Evolutionary conservation across 2,888 invertebrate genomes (phyloP), one percentile per base, ranked within the genome.

Genomic region (Drosophila macrospina): DNA sequence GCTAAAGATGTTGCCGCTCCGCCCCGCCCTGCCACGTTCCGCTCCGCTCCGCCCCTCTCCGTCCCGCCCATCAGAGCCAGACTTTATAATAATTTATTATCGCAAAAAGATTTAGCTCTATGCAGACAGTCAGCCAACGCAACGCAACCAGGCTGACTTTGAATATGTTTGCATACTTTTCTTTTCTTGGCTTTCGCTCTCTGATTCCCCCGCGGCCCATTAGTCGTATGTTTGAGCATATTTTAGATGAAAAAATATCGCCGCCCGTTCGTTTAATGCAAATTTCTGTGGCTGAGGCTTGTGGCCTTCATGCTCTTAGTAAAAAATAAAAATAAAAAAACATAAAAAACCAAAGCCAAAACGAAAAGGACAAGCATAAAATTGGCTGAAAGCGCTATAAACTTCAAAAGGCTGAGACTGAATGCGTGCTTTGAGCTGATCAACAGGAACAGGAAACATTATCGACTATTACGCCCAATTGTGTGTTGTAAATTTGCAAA

Each of bases 21-120:
- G n/a, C n/a, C n/a, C n/a, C n/a, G n/a, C n/a, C n/a, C n/a, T n/a
- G n/a, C n/a, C n/a, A n/a, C n/a, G n/a, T n/a, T n/a, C n/a, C n/a
- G n/a, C n/a, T n/a, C n/a, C n/a, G n/a, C n/a, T n/a, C n/a, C n/a
- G n/a, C n/a, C n/a, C n/a, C n/a, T n/a, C n/a, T n/a, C n/a, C n/a
- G n/a, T n/a, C n/a, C n/a, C n/a, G n/a, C n/a, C n/a, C n/a, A n/a
- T n/a, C n/a, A n/a, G n/a, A n/a, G 81, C 54, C 84, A 81, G 86
- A 85, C 87, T 88, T 87, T 88, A 89, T 87, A 89, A 89, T 88
- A 89, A 86, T 89, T 87, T 88, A 89, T 88, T 82, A 83, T 79
- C 80, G 78, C 67, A 85, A 74, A 80, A 80, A 75, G 82, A 80
- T 85, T 85, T 80, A 80, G 73, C 85, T 74, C 63, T 67, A 30